Conservation (phyloP, 2,113 vertebrate genomes). For the Hemibagrus wyckioides region DNA sequence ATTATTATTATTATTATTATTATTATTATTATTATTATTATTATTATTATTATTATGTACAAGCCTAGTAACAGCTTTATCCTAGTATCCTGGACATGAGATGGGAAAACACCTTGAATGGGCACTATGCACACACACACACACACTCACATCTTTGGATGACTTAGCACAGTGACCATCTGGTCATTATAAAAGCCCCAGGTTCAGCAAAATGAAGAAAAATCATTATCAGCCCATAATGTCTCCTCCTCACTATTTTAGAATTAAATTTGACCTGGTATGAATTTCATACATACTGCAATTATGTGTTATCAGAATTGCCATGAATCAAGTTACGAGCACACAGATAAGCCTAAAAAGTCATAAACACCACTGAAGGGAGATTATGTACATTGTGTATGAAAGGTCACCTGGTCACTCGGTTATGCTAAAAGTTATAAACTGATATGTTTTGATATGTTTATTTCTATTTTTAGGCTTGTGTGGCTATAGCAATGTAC, state of each 20-base stretch:
- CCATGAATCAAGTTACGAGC: too few relatives aligned
- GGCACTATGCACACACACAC: not conserved
- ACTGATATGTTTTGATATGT: too few relatives aligned
- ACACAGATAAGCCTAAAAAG: not conserved
- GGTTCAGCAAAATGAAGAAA: too few relatives aligned
- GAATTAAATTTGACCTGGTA: too few relatives aligned
- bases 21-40: too few relatives aligned
- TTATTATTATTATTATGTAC: too few relatives aligned
- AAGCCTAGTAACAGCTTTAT: not conserved
- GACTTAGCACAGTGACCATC: not conserved
- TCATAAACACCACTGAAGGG: not conserved
- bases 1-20: too few relatives aligned
- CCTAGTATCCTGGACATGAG: not conserved
- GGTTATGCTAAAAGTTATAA: too few relatives aligned
- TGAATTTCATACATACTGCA: not conserved
- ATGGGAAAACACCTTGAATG: not conserved
- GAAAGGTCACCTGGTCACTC: not conserved
- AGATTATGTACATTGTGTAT: not conserved
- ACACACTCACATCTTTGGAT: not conserved
- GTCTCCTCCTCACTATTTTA: too few relatives aligned
- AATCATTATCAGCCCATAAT: not conserved
- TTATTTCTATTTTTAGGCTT: too few relatives aligned
- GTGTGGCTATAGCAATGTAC: too few relatives aligned
- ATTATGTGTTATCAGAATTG: not conserved
- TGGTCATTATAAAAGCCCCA: too few relatives aligned